Evolutionary conservation across 2,888 invertebrate species (phyloP), one percentile per base, ranked within the genome.

Genomic region (Prionchulus punctatus): DNA sequence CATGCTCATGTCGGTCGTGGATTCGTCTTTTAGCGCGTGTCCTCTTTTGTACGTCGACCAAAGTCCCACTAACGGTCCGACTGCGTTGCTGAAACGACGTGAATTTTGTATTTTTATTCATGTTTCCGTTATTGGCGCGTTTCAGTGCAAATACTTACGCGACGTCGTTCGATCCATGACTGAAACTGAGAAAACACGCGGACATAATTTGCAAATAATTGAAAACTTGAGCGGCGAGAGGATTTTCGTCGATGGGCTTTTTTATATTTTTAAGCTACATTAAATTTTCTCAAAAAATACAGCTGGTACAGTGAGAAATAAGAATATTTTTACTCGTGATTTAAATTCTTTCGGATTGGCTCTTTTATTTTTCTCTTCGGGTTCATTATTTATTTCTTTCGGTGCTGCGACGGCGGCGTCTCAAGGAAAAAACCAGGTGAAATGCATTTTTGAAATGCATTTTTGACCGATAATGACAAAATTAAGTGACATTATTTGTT

Each of bases 151-250:
- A 54, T 4, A 53, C 59, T 49, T 45, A 59, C 59, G 59, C 65
- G 3, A 64, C 64, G 52, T 65, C 65, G 71, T 96, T 96, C 23
- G 94, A 94, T 30, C 96, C 96, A 68, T 96, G 96, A 21, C 94
- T 94, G 73, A 96, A 96, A 55, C 92, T 88, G 1, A 94, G 92
- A 73, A 96, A 94, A 3, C 88, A 83, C 2, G 96, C 96, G 0
- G 96, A 96, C 55, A 96, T 77, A 57, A 96, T 84, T 79, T 96
- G 96, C 42, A 94, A 78, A 72, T 90, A 90, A 56, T 64, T 61
- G 61, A 64, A 65, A 25, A 62, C 63, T 54, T 58, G 30, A 2
- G 49, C 23, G 23, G 59, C 56, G 2, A 27, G 15, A 1, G 30
- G 26, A 25, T 55, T 53, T 49, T 59, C 59, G 15, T 45, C 27